Evolutionary conservation across 2,888 invertebrate genomes (phyloP).

Genomic region (Phytoseiulus persimilis): DNA sequence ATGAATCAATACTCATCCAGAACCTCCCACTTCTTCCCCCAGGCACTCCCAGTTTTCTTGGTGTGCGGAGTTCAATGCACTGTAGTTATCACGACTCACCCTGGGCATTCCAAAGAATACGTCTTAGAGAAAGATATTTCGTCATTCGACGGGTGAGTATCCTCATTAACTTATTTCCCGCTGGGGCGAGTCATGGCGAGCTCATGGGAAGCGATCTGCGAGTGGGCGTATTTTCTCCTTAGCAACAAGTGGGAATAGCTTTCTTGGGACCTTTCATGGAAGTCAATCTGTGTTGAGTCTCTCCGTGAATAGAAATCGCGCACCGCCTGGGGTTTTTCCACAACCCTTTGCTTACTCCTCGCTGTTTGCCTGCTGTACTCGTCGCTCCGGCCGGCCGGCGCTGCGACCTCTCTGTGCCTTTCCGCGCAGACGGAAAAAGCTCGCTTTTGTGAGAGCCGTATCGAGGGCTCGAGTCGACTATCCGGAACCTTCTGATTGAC

Average conservation of each 20-base stretch:
- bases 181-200: no score
- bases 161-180: background rate
- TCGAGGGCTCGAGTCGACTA: no score
- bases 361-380: background rate
- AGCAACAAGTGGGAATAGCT: background rate
- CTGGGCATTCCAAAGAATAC: slow-evolving; percentile 33
- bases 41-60: slow-evolving; percentile 11
- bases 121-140: slow-evolving; percentile 22
- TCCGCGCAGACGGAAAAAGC: background rate
- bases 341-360: background rate
- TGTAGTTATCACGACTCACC: slow-evolving; percentile 29
- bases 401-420: background rate
- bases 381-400: background rate
- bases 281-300: background rate
- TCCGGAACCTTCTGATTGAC: no score
- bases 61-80: slow-evolving; percentile 29
- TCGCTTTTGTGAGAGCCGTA: background rate
- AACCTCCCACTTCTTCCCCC: background rate
- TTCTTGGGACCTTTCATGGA: background rate
- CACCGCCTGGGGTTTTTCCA: background rate
- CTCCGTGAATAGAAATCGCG: background rate
- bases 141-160: slow-evolving; percentile 42
- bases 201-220: background rate
- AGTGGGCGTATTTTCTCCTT: background rate
- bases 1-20: no score